Base-by-base conservation (phyloP, 2,797 vertebrate genomes). In the Remorina albescens region DNA sequence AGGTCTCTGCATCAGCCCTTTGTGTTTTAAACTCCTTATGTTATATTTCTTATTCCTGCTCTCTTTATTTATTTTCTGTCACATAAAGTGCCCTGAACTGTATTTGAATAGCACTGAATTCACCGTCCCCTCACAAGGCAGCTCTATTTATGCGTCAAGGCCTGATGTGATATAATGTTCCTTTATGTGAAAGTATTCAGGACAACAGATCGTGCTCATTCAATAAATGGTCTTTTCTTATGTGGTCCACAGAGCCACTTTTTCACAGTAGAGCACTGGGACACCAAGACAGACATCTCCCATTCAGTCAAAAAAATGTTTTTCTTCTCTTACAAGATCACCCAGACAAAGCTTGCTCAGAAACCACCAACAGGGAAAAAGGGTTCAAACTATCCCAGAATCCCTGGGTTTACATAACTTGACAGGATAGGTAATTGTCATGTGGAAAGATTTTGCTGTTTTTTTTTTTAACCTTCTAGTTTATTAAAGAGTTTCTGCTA, bases 401-500 rank as follows among this genome's bases (percentile, higher is more conserved):
- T 58, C 62, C 53, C 64, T 53, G 36, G 18, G 23, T 53, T 85
- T 61, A 64, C 56, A 82, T 80, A 73, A 75, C 68, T 66, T 73
- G 44, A 77, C 75, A 89, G 30, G 51, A 75, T 66, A 83, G 81
- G 89, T 88, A 90, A 84, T 89, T 8, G 7, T 72, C 69, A 74
- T 49, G 80, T 56, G 62, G 88, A 83, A 65, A 28, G 19, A 76
- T 71, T 66, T 64, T 32, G 60, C 55, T 2, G 11, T 74, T 76
- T 80, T 73, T 63, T 61, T 28, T 66, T 59, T 4, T 37, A 72
- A 73, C 74, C 67, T 83, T 75, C 72, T 77, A 71, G 65, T 81
- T 74, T 75, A 89, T 89, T 72, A 78, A 62, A 78, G 78, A 65
- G 90, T 84, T 78, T 90, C 80, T 83, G 77, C 93, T 88, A 89